These are phyloP conservation scores for Cinclus cinclus DNA, from an alignment of 2,113 vertebrate genomes.

Conservation along the genomic window DNA sequence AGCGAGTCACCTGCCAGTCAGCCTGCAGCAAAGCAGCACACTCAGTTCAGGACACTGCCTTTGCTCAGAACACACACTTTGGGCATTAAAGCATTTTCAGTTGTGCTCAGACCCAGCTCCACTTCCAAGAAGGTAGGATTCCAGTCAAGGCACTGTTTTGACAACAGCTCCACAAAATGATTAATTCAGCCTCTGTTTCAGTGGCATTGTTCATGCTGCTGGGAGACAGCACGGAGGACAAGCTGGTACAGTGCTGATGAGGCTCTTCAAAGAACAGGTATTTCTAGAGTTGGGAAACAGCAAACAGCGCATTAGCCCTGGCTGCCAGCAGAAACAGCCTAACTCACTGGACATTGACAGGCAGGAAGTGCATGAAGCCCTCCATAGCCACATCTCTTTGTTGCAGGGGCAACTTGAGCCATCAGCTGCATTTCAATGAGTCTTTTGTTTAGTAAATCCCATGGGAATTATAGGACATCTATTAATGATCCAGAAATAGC, in stretches of 20 bases:
- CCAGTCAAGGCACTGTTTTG: background rate
- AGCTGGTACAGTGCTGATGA: background rate
- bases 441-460: conserved; percentile 60
- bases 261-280: background rate
- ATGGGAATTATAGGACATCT: conserved; percentile 71
- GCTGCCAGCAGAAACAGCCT: background rate
- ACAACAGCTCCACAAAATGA: background rate
- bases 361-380: background rate
- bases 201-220: background rate
- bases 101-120: background rate
- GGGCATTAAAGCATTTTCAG: background rate
- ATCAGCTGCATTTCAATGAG: conserved; percentile 28
- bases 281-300: background rate
- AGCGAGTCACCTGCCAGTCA: background rate
- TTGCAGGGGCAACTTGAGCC: conserved; percentile 5
- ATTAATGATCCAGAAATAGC: conserved; percentile 77
- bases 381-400: background rate
- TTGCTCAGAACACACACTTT: background rate
- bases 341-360: fast-evolving
- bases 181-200: background rate
- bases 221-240: background rate
- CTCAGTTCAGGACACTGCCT: background rate
- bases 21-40: background rate
- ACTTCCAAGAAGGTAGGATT: background rate
- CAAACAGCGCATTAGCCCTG: background rate